These are phyloP conservation scores for Ophioninae sp. DNA, from an alignment of 2,888 invertebrate genomes.

Conservation along the genomic window DNA sequence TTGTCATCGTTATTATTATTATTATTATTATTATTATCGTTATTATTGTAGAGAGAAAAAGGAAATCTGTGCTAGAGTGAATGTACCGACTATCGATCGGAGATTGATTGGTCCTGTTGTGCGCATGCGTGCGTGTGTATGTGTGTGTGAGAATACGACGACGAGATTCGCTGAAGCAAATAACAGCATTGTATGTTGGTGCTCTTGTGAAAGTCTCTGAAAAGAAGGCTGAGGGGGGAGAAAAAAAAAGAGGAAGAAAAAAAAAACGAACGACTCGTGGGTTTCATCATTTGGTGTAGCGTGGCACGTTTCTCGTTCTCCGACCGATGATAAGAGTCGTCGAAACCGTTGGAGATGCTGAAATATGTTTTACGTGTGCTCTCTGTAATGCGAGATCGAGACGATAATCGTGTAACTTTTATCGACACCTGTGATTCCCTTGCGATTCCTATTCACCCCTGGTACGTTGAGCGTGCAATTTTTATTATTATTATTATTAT, in stretches of 20 bases:
- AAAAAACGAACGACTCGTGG: conserved; percentile 3
- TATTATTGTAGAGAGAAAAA: conserved; percentile 32
- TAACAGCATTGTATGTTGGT: conserved; percentile 1
- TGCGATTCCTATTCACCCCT: neutral
- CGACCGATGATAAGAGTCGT: conserved; percentile 1
- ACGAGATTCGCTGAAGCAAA: conserved; percentile 12
- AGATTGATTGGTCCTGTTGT: conserved; percentile 10
- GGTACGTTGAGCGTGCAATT: conserved; percentile 52
- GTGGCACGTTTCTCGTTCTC: conserved; percentile 10
- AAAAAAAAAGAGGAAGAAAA: conserved; percentile 3
- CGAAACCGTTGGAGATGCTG: neutral
- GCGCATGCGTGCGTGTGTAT: conserved; percentile 2
- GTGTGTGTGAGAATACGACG: conserved; percentile 7
- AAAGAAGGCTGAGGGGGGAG: neutral
- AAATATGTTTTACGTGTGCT: conserved; percentile 29
- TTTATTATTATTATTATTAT: neutral
- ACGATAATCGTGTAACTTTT: neutral
- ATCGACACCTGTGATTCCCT: conserved; percentile 12
- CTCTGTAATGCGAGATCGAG: neutral
- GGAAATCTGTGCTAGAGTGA: neutral
- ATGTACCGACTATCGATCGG: conserved; percentile 12
- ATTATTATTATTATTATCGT: conserved; percentile 21
- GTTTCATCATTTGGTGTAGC: conserved; percentile 28
- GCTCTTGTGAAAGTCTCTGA: conserved; percentile 40
- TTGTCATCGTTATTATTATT: conserved; percentile 19